Percentiles rank a stretch among this genome's conserved stretches.
phyloP scores from a whole-genome alignment of 2,113 vertebrate species.

The Papio anubis region DNA sequence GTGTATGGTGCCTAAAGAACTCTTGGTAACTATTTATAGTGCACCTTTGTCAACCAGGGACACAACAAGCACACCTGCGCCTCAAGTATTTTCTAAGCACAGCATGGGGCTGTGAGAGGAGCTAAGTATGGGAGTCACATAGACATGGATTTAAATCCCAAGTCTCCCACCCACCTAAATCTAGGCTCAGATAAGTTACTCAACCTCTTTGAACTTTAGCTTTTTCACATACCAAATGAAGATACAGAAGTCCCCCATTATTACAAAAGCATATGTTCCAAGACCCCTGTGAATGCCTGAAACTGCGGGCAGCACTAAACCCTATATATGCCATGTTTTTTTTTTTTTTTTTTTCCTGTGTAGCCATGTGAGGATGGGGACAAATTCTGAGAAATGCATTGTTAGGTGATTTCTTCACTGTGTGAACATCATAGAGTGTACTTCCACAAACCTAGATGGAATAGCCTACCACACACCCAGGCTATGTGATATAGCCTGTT shows the following conservation, averaged over 20 bases:
- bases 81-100: too few species aligned
- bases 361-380: not conserved
- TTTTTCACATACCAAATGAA: not conserved
- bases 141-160: not conserved
- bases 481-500: not conserved
- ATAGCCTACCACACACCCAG: not conserved
- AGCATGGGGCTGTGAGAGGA: fast-evolving
- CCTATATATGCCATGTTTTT: not conserved
- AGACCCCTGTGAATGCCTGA: not conserved
- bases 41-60: not conserved
- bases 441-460: not conserved
- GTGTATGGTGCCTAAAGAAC: not conserved
- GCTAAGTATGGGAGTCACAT: not conserved
- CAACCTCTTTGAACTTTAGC: not conserved
- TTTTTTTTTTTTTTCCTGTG: not conserved
- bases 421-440: not conserved
- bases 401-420: not conserved
- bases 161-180: not conserved
- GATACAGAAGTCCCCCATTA: not conserved
- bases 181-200: not conserved
- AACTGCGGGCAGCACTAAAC: not conserved
- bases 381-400: not conserved
- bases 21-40: not conserved
- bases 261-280: not conserved
- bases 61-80: fast-evolving